Evolutionary conservation across 2,113 vertebrate genomes (phyloP), one percentile per base, ranked within the genome.

Genomic region (Chlorodrepanis virens): DNA sequence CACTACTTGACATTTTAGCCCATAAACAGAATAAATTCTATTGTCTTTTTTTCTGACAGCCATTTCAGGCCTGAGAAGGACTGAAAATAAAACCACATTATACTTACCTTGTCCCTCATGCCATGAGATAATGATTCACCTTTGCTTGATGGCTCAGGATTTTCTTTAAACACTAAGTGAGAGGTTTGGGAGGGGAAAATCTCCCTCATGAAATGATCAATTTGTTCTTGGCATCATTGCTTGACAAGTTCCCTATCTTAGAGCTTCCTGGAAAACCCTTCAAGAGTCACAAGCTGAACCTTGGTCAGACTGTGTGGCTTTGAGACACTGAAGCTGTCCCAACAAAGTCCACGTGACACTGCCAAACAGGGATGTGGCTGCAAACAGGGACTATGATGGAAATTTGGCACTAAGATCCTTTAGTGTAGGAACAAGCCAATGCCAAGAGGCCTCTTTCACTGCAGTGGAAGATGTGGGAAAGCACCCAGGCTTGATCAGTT

Each of bases 261-360:
- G 19, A 70, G 24, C 70, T 93, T 85, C 65, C 90, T 82, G 90
- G 78, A 94, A 93, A 94, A 61, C 20, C 11, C 42, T 77, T 33
- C 22, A 76, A 35, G 59, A 72, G 64, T 57, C 72, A 63, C 33
- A 39, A 52, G 18, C 49, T 53, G 71, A 83, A 42, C 59, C 23
- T 44, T 45, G 53, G 23, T 83, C 82, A 85, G 63, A 33, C 31
- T 71, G 18, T 0, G 3, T 77, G 21, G 12, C 7, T 69, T 72
- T 0, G 0, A 87, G 65, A 69, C 57, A 37, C 25, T 53, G 67
- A 23, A 83, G 42, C 29, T 92, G 28, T 83, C 31, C 70, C 54
- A 69, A 1, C 5, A 5, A 83, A 76, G 21, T 31, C 47, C 81
- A 50, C 0, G 0, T 2, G 16, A 59, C 33, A 10, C 25, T 64